phyloP scores from a whole-genome alignment of 1,140 invertebrate species.

The Lordiphosa mommai region DNA sequence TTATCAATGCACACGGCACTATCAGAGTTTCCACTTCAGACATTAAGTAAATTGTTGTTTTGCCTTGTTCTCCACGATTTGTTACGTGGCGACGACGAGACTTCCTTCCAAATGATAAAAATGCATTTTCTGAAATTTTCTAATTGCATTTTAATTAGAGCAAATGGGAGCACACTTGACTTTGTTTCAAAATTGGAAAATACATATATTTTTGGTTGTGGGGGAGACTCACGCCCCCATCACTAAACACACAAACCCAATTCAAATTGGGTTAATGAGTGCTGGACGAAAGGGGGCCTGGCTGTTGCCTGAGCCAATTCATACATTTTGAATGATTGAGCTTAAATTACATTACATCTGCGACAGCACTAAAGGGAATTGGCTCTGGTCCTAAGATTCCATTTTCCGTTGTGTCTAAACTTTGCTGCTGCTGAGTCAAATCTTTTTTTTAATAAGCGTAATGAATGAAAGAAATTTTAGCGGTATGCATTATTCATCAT shows the following conservation, averaged over 20 bases:
- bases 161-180: slow-evolving; percentile 11
- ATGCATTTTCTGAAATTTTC: too few species aligned
- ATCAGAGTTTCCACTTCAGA: slow-evolving; percentile 9
- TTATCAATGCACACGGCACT: slow-evolving; percentile 9
- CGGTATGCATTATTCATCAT: too few species aligned
- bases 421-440: not conserved
- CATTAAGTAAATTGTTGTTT: slow-evolving; percentile 7
- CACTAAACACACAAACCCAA: slow-evolving; percentile 14
- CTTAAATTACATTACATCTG: slow-evolving; percentile 29
- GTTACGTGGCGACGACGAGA: not conserved
- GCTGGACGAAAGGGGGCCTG: slow-evolving; percentile 26
- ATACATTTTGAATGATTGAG: slow-evolving; percentile 21
- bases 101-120: too few species aligned
- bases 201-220: not conserved
- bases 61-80: not conserved
- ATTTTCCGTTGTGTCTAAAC: not conserved
- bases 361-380: slow-evolving; percentile 2
- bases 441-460: not conserved
- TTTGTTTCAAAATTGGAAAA: not conserved
- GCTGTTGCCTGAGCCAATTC: slow-evolving; percentile 25
- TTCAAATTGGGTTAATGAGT: slow-evolving; percentile 59
- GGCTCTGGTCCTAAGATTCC: not conserved
- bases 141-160: not conserved
- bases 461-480: too few species aligned
- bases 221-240: slow-evolving; percentile 1